Base-by-base conservation (phyloP, 1,140 invertebrate genomes). In the Tetraneura akinire region DNA sequence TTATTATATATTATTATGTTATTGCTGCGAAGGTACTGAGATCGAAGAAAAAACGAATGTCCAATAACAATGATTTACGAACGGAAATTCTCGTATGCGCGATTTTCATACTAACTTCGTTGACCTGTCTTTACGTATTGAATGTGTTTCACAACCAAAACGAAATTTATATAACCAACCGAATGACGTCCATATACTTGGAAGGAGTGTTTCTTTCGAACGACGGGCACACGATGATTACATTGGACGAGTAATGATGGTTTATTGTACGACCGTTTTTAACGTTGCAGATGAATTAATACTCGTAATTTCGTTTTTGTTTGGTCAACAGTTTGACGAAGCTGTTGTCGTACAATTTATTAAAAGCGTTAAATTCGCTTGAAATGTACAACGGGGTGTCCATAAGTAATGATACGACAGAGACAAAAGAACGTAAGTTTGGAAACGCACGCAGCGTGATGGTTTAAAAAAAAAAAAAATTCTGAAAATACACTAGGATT, bases 341-440 rank as follows among this genome's bases (percentile, higher is more conserved):
- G 16, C 16, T 78, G 2, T 18, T 78, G 16, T 78, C 55, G 21
- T 10, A 26, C 5, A 78, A 78, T 1, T 45, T 78, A 13, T 6
- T 78, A 26, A 60, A 62, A 62, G 16, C 16, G 8, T 57, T 78
- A 42, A 37, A 78, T 62, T 60, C 55, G 1, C 16, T 60, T 8
- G 73, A 78, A 29, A 9, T 78, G n/a, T 78, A 78, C 21, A 78
- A 78, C 23, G 74, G 74, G 0, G 3, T 60, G 5, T 10, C 37
- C 13, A 55, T 78, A 11, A 4, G 9, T 45, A 51, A 60, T 0
- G 23, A 78, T 11, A 37, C 21, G 3, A 1, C 11, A 0, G 37
- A 78, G 5, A 18, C 9, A 1, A 45, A 1, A 23, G 16, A 45
- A 78, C 26, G 74, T 78, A 47, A 0, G 47, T 21, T 53, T 4